Evolutionary conservation across 2,888 invertebrate species (phyloP).

Genomic region (Automeris io): DNA sequence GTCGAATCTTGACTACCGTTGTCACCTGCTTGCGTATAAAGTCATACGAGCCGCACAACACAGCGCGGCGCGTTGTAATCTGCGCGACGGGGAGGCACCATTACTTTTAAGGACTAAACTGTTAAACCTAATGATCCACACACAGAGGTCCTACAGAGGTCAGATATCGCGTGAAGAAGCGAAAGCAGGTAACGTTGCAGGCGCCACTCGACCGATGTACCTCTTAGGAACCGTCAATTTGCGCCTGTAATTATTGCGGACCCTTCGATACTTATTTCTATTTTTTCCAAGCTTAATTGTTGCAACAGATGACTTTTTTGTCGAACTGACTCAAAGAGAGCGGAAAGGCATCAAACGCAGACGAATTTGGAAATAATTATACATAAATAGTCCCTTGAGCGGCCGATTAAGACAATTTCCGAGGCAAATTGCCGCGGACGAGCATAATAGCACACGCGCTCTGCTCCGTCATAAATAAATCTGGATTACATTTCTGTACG

Average conservation of each 20-base stretch:
- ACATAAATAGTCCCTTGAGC: slow-evolving; percentile 78
- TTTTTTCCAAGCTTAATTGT: slow-evolving; percentile 71
- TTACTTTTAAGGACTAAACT: no score
- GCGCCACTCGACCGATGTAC: slow-evolving; percentile 61
- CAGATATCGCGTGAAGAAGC: slow-evolving; percentile 52
- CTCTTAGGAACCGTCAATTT: slow-evolving; percentile 74
- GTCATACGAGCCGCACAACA: no score
- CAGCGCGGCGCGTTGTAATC: no score
- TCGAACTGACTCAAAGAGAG: slow-evolving; percentile 75
- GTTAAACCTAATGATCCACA: background rate
- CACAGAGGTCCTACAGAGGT: slow-evolving; percentile 18
- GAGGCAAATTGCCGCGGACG: slow-evolving; percentile 77
- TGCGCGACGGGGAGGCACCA: no score
- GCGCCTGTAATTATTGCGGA: slow-evolving; percentile 76
- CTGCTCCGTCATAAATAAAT: slow-evolving; percentile 73
- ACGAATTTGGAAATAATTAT: slow-evolving; percentile 78
- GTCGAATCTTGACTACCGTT: no score
- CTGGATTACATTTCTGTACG: slow-evolving; percentile 75
- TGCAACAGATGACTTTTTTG: slow-evolving; percentile 78
- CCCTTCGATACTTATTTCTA: slow-evolving; percentile 77
- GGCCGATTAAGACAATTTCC: slow-evolving; percentile 78
- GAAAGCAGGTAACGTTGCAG: slow-evolving; percentile 62
- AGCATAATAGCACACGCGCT: slow-evolving; percentile 75
- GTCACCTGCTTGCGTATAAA: no score
- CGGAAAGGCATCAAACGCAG: slow-evolving; percentile 76